Base-by-base conservation (phyloP, 2,113 vertebrate genomes). In the Empidonax alnorum region DNA sequence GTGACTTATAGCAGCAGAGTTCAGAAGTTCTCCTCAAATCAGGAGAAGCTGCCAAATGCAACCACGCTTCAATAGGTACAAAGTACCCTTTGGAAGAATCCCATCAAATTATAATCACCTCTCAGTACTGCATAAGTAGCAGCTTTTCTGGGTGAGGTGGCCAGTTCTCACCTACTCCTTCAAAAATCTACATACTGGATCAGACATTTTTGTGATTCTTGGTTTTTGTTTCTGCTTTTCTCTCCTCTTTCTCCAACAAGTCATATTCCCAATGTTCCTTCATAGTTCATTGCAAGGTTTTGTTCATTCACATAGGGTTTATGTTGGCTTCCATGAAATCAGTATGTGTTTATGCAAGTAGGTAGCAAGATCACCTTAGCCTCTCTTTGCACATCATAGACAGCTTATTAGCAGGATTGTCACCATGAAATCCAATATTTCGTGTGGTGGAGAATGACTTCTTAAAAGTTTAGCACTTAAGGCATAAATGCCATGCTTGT, bases 31-130 rank as follows among this genome's bases (percentile, higher is more conserved):
- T 88, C 7, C 52, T 83, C 50, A 65, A 91, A n/a, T 78, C 37
- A 65, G 62, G 52, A 84, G 80, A 73, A 93, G 69, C 73, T 94
- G 93, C 81, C 89, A 94, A 95, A 66, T 33, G n/a, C 56, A 92
- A 71, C 56, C 61, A 81, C 37, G 68, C 78, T 94, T 91, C 77
- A 89, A 4, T 74, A 87, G 74, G 61, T 63, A 93, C 25, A 33
- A 89, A 94, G 56, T 79, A 87, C 37, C 55, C 44, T 49, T 79
- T 87, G 81, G 81, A 89, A 77, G 31, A 82, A 58, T 62, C 91
- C 67, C 75, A 93, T 74, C 71, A 73, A 33, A 75, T 52, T 75
- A 21, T 58, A 85, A 90, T 79, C 49, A 20, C 53, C 21, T 78
- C 58, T 89, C 67, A 16, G 46, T 80, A 28, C 55, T 90, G 82